phyloP scores from a whole-genome alignment of 2,113 vertebrate genomes.

The Sciurus niger region DNA sequence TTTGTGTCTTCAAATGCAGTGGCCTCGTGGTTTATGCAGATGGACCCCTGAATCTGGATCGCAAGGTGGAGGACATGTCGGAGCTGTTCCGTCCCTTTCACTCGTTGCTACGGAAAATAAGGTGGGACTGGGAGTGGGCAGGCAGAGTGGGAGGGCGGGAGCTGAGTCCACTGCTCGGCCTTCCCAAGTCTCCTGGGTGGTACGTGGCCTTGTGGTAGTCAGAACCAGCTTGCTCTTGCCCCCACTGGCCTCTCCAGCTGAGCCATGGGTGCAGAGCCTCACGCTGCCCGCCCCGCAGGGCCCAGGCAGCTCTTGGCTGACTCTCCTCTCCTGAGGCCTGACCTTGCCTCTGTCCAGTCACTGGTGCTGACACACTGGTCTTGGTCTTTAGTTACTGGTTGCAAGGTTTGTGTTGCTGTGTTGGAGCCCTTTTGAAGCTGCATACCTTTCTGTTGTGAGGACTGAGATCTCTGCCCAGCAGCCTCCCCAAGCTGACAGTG shows the following conservation, averaged over 20 bases:
- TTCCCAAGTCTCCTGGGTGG: neutral
- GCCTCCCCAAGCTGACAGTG: neutral
- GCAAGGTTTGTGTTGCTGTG: neutral
- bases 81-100: constrained; percentile 99
- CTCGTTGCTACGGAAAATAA: constrained; percentile 97
- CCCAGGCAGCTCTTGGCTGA: neutral
- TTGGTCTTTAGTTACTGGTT: neutral
- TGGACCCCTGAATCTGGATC: constrained; percentile 96
- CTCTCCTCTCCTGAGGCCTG: neutral
- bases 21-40: constrained; percentile 98
- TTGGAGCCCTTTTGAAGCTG: neutral
- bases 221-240: neutral
- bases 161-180: too few relatives aligned
- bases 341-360: neutral
- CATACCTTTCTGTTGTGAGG: neutral
- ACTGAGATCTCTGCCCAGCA: neutral
- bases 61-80: constrained; percentile 97
- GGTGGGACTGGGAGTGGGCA: constrained; percentile 85
- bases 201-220: too few relatives aligned
- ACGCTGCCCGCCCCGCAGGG: fast-evolving
- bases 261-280: neutral
- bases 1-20: constrained; percentile 89
- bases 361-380: fast-evolving
- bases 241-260: neutral
- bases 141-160: neutral